A percentile compares a stretch with the other conserved stretches of the same genome.
Conservation (phyloP, 1,140 invertebrate genomes). For the Catajapyx aquilonaris region DNA sequence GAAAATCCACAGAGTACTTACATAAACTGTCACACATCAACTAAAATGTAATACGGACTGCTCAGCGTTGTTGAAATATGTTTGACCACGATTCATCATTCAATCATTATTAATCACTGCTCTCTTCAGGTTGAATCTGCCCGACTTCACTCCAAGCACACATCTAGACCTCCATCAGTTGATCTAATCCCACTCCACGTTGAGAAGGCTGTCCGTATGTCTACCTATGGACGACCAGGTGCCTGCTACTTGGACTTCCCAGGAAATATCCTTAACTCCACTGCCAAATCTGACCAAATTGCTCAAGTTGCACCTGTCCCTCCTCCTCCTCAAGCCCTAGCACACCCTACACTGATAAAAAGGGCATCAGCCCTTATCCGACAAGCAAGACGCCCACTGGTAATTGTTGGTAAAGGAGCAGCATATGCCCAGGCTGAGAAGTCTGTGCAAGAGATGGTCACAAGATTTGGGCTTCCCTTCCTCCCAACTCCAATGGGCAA, state of each 20-base stretch:
- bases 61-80: too few relatives aligned
- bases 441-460: conserved; percentile 42
- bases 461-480: conserved; percentile 56
- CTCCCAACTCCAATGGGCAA: conserved; percentile 93
- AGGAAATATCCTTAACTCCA: conserved; percentile 46
- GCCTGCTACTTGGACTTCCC: conserved; percentile 76
- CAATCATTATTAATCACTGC: conserved; percentile 3
- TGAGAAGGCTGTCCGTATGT: conserved; percentile 69
- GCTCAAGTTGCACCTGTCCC: conserved; percentile 23
- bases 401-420: conserved; percentile 85
- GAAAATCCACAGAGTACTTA: too few relatives aligned
- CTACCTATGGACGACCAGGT: conserved; percentile 70
- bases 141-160: conserved; percentile 72
- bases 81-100: too few relatives aligned
- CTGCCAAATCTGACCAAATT: conserved; percentile 22
- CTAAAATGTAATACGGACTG: too few relatives aligned
- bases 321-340: conserved; percentile 40
- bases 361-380: conserved; percentile 43
- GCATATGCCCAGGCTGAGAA: conserved; percentile 61
- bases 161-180: conserved; percentile 60
- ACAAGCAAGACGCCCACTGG: conserved; percentile 52
- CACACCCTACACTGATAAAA: conserved; percentile 38
- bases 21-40: too few relatives aligned
- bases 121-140: conserved; percentile 45
- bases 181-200: conserved; percentile 71